Evolutionary conservation across 2,888 invertebrate genomes (phyloP), one percentile per base, ranked within the genome.

Genomic region (Kuschelorhynchus macadamiae): DNA sequence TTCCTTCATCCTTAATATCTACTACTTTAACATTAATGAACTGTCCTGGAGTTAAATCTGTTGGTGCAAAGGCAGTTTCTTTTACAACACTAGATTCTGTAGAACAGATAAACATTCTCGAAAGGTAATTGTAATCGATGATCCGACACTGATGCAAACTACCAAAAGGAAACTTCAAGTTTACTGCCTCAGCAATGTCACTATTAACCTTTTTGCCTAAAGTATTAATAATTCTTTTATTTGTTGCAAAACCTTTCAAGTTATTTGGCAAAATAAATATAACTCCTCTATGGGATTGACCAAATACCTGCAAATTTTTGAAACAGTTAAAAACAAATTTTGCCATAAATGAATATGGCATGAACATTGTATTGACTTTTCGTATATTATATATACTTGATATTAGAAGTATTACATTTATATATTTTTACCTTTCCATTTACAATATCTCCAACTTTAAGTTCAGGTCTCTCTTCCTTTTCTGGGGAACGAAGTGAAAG

Each of bases 91-190:
- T 76, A 0, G 85, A 81, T 79, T 91, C 87, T 81, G 91, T 90
- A 1, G 89, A 87, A 76, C 93, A 91, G 7, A 91, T 85, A 81
- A 90, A 93, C 25, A 87, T 77, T 70, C 86, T 86, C 77, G 92
- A 91, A 44, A 91, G 85, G 20, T 86, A 81, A 80, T 90, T 88
- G 83, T 91, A 93, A 60, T 87, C 86, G 0, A 92, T 79, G 0
- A 94, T 83, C 18, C 92, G 87, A 20, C 86, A 86, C 25, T 78
- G 78, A 68, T 85, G 85, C 18, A 67, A 77, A 1, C 83, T 73
- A 81, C 87, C 88, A 14, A 85, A 73, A 0, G 86, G 85, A 72
- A 87, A 87, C 36, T 86, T 84, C 72, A 84, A 81, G 64, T 80
- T 79, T 74, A 90, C 75, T 30, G 86, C 76, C 8, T 49, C 66